Conservation (phyloP, 1,140 invertebrate species). For the Bombus difficillimus region DNA sequence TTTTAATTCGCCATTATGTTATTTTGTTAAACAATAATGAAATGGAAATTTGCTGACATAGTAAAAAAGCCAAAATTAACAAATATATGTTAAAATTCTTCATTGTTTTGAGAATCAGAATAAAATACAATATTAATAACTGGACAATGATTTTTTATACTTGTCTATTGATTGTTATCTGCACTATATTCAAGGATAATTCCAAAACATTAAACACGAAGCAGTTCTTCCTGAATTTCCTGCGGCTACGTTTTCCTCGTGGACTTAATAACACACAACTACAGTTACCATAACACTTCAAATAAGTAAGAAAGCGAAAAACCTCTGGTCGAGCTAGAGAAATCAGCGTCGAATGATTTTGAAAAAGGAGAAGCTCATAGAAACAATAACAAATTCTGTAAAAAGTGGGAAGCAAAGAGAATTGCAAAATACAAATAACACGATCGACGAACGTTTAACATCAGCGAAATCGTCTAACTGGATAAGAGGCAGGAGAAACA, state of each 20-base stretch:
- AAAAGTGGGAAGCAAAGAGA: not conserved
- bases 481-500: conserved; percentile 19
- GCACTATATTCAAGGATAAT: too few relatives aligned
- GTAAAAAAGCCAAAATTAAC: not conserved
- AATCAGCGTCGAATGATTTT: not conserved
- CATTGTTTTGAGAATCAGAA: not conserved
- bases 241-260: not conserved
- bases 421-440: not conserved
- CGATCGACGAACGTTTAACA: not conserved
- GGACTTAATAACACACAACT: too few relatives aligned
- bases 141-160: not conserved
- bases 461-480: conserved; percentile 8
- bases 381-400: not conserved
- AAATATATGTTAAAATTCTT: not conserved
- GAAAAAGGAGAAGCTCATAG: not conserved
- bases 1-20: not conserved
- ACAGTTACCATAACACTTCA: not conserved
- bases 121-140: not conserved
- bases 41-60: not conserved
- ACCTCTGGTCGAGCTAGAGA: not conserved
- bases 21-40: not conserved
- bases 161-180: not conserved
- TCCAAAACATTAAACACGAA: not conserved
- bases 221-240: not conserved
- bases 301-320: not conserved